A percentile compares a stretch with the other conserved stretches of the same genome.
These are phyloP conservation scores for Cirrhinus mrigala DNA, from an alignment of 2,797 vertebrate genomes.

Conservation along the genomic window DNA sequence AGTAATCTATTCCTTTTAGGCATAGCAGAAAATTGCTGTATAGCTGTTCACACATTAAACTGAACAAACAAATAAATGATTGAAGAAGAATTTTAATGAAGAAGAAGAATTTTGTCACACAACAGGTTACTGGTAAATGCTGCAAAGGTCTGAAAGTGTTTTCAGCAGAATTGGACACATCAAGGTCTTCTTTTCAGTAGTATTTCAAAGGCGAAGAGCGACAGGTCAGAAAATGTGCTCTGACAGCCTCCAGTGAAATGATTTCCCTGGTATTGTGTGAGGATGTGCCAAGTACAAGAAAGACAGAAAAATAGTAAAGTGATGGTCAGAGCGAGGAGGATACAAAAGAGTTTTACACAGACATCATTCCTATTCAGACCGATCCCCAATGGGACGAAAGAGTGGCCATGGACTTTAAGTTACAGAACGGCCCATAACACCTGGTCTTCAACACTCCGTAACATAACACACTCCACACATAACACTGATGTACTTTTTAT, in stretches of 20 bases:
- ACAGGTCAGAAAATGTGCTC: constrained; percentile 35
- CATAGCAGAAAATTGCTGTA: background rate
- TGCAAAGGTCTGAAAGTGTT: constrained; percentile 41
- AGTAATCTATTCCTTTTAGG: background rate
- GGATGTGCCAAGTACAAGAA: constrained; percentile 38
- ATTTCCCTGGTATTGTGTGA: constrained; percentile 38
- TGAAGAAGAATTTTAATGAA: background rate
- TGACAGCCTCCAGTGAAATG: constrained; percentile 24
- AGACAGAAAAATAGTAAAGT: constrained; percentile 11
- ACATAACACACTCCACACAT: background rate
- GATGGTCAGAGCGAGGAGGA: background rate
- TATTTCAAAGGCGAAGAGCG: constrained; percentile 27
- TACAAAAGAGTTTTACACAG: background rate
- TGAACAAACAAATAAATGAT: background rate
- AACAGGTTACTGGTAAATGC: constrained; percentile 2
- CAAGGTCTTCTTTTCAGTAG: constrained; percentile 49
- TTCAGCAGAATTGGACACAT: constrained; percentile 10
- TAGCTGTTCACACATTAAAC: background rate
- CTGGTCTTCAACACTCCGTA: background rate
- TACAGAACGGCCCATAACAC: background rate
- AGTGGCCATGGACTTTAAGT: background rate
- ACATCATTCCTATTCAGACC: background rate
- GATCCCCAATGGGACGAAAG: background rate
- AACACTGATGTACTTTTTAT: background rate
- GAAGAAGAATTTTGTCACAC: background rate